Conservation (phyloP, 2,113 vertebrate species). For the Chauna torquata region DNA sequence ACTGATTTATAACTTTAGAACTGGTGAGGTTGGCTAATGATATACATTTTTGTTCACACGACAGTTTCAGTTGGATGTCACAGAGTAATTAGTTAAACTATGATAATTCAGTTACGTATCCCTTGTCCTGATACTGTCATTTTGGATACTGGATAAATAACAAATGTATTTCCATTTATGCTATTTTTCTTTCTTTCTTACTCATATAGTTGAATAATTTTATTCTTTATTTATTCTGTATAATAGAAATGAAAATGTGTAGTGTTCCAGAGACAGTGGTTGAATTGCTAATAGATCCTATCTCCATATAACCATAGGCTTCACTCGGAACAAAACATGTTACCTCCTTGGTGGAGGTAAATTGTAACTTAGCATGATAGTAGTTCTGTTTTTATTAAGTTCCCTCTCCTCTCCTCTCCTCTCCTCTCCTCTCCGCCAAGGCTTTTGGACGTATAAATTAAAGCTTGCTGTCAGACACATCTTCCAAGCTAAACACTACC, state of each 20-base stretch:
- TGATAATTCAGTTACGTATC: not conserved
- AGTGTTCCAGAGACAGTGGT: not conserved
- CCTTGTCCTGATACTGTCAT: not conserved
- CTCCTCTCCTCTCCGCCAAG: not conserved
- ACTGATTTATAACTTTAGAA: not conserved
- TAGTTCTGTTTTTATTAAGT: not conserved
- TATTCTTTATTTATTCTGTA: not conserved
- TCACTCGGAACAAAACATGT: not conserved
- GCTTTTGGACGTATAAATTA: not conserved
- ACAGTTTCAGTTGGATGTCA: not conserved
- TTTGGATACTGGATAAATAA: not conserved
- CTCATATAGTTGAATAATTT: not conserved
- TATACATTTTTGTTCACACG: not conserved
- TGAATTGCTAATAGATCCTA: not conserved
- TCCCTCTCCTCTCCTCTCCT: not conserved
- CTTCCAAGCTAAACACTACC: not conserved
- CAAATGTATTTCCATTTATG: not conserved
- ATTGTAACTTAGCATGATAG: not conserved
- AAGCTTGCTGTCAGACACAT: constrained; percentile 1
- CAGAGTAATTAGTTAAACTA: not conserved
- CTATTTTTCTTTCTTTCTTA: not conserved
- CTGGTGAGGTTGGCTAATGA: not conserved
- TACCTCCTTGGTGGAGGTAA: not conserved
- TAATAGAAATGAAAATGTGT: not conserved
- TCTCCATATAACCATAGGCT: not conserved